Percentiles rank a stretch among this genome's conserved stretches.
Evolutionary conservation across 2,888 invertebrate species (phyloP).

Genomic region (Leucophenga montana): DNA sequence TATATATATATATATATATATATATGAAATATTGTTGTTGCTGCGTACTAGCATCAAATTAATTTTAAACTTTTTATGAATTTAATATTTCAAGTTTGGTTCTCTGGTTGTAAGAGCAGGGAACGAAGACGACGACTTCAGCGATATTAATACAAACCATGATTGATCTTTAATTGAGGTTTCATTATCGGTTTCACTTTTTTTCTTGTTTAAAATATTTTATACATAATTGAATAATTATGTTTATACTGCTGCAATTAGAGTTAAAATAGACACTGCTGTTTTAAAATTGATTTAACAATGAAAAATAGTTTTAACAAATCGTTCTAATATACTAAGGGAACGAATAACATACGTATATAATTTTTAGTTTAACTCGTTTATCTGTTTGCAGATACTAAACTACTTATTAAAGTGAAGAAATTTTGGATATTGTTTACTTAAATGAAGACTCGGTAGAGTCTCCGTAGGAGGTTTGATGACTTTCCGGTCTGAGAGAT

Average conservation of each 20-base stretch:
- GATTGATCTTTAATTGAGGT: conserved; percentile 58
- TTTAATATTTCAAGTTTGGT: not conserved
- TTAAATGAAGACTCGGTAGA: no score
- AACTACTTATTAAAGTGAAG: no score
- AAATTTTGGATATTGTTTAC: no score
- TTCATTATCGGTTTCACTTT: conserved; percentile 45
- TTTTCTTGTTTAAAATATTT: conserved; percentile 32
- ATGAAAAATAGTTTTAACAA: no score
- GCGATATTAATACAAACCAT: conserved; percentile 36
- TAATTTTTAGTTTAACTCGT: no score
- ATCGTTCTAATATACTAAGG: no score
- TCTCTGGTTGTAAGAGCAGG: no score
- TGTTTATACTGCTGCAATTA: not conserved
- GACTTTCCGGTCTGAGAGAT: no score
- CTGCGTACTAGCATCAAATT: conserved; percentile 57
- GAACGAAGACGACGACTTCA: no score
- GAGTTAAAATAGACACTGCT: not conserved
- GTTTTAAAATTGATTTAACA: not conserved
- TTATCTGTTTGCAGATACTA: no score
- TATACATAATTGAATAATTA: conserved; percentile 22
- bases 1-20: not conserved
- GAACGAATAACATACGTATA: no score
- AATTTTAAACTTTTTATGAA: conserved; percentile 46
- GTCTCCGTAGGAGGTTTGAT: no score
- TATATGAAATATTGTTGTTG: not conserved